Evolutionary conservation across 1,140 invertebrate genomes (phyloP), one percentile per base, ranked within the genome.

Genomic region (Brachionus paranguensis): DNA sequence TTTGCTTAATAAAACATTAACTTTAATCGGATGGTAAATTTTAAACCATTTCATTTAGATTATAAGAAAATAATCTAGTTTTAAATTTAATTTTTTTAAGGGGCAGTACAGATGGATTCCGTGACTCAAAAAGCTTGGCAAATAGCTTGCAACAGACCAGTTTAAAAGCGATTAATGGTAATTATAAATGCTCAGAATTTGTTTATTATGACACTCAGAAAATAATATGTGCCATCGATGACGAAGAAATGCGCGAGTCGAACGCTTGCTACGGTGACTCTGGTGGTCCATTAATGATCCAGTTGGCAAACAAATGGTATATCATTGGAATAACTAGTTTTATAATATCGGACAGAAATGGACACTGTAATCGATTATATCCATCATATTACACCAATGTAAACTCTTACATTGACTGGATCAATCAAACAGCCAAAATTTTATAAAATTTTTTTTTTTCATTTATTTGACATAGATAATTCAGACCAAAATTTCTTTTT

Each of bases 211-310:
- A 76, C 33, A 14, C 24, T 2, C 8, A 12, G 6, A 76, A 76
- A 47, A 27, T 76, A 4, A 20, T 50, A 27, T 76, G 72, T 50
- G 72, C 72, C 11, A 50, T 76, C 12, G 72, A 27, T 76, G 20
- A 24, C 0, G n/a, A 45, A 45, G 3, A 2, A 50, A 27, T 24
- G 43, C 27, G 24, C 3, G 10, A 27, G 6, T 76, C 72, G 11
- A 76, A 76, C 20, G 72, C 72, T 24, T 76, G 72, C 20, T 76
- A 11, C 43, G 72, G 72, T n/a, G 72, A 76, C n/a, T 76, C 72
- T 29, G 72, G 72, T 14, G 72, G 72, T 27, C 72, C 72, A 20
- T 53, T 76, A 17, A 50, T 50, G 43, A 12, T 27, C 12, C 20
- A 50, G 29, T 47, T 76, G 1, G 20, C 1, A 10, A 29, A 50